Conservation (phyloP, 2,113 vertebrate genomes). For the Recurvirostra avosetta region DNA sequence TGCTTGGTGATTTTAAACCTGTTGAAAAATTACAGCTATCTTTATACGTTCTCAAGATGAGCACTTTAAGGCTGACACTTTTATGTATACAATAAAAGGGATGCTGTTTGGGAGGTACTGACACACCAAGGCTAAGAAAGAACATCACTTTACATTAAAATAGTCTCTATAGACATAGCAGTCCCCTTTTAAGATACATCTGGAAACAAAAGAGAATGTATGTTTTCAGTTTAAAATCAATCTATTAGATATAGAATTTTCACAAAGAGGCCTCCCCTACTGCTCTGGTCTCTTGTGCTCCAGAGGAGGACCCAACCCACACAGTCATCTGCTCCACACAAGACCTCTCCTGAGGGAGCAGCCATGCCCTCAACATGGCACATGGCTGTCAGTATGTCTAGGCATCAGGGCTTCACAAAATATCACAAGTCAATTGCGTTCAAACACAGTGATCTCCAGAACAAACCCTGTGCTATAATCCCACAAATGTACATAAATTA, state of each 20-base stretch:
- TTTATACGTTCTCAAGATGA: background rate
- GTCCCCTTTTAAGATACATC: background rate
- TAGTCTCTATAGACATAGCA: background rate
- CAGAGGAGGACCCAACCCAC: background rate
- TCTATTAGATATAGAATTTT: background rate
- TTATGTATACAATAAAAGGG: background rate
- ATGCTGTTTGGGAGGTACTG: background rate
- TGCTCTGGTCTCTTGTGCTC: background rate
- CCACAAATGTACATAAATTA: background rate
- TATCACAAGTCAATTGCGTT: background rate
- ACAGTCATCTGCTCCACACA: background rate
- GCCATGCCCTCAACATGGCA: background rate
- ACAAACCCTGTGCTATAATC: background rate
- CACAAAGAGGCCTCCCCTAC: background rate
- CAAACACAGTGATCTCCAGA: background rate
- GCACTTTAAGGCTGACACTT: background rate
- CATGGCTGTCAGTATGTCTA: background rate
- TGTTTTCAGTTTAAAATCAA: background rate
- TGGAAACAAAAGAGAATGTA: background rate
- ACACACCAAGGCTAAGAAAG: background rate
- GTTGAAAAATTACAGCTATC: background rate
- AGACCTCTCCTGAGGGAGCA: background rate
- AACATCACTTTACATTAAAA: background rate
- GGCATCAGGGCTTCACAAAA: background rate
- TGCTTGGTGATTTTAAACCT: slow-evolving; percentile 13